phyloP scores from a whole-genome alignment of 2,797 vertebrate species.

The Sebastes cheni region DNA sequence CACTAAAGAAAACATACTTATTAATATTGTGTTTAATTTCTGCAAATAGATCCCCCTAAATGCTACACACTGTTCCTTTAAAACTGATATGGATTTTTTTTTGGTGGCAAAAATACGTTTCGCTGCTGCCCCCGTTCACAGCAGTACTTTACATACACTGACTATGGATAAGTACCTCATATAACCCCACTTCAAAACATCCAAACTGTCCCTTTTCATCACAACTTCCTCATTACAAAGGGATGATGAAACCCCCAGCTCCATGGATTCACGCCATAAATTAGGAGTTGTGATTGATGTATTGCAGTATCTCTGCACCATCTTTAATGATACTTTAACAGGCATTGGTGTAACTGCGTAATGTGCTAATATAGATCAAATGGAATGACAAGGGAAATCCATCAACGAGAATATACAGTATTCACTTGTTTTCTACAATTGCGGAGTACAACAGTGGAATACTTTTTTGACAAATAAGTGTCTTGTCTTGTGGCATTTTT shows the following conservation, averaged over 20 bases:
- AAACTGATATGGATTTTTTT: too few relatives aligned
- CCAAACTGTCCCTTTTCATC: background rate
- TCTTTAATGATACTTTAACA: slow-evolving; percentile 33
- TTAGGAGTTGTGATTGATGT: slow-evolving; percentile 15
- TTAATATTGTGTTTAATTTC: too few relatives aligned
- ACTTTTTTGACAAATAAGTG: slow-evolving; percentile 4
- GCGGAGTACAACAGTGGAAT: background rate
- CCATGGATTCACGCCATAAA: background rate
- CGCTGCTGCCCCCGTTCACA: too few relatives aligned
- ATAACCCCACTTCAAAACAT: background rate
- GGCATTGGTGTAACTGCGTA: slow-evolving; percentile 16
- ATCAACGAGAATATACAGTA: slow-evolving; percentile 9
- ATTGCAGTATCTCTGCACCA: background rate
- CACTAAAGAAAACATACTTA: too few relatives aligned
- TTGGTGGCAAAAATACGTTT: too few relatives aligned
- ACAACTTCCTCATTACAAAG: background rate
- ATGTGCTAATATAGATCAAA: slow-evolving; percentile 28
- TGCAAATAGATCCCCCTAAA: too few relatives aligned
- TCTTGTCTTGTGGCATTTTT: too few relatives aligned
- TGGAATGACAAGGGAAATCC: slow-evolving; percentile 13
- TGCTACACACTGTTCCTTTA: too few relatives aligned
- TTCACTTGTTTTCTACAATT: slow-evolving; percentile 1
- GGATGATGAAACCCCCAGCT: background rate
- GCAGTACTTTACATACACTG: background rate
- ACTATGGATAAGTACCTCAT: background rate